A percentile compares a stretch with the other conserved stretches of the same genome.
These are phyloP conservation scores for Theonella swinhoei DNA, from an alignment of 37 sponge, comb jelly and placozoan species.

Conservation along the genomic window DNA sequence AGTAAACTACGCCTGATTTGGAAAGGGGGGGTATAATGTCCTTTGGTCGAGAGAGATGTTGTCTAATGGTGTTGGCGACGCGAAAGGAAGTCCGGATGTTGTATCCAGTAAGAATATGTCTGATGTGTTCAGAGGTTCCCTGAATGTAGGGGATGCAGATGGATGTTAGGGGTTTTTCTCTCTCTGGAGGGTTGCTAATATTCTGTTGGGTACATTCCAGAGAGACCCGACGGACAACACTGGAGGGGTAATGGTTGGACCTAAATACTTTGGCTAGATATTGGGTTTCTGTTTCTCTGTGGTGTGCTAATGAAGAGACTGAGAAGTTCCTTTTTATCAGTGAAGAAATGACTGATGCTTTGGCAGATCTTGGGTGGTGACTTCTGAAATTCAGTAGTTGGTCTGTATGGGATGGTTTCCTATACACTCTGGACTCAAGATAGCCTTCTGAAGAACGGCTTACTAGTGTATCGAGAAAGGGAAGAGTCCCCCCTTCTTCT, in stretches of 20 bases:
- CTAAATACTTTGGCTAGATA: not conserved
- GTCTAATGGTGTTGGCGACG: not conserved
- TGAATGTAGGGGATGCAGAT: no score
- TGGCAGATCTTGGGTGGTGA: not conserved
- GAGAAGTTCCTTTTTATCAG: not conserved
- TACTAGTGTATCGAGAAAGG: no score
- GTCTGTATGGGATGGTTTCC: not conserved
- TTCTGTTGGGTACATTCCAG: not conserved
- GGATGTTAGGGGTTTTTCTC: not conserved
- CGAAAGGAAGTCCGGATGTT: not conserved
- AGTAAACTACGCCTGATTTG: not conserved
- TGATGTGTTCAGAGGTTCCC: not conserved
- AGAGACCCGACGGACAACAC: not conserved
- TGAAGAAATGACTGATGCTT: not conserved
- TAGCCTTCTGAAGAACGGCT: no score
- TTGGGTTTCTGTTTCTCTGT: not conserved
- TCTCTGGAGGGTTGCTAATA: not conserved
- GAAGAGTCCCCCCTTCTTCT: not conserved
- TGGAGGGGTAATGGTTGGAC: not conserved
- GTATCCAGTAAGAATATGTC: not conserved
- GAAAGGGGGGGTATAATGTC: not conserved
- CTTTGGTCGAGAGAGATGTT: not conserved
- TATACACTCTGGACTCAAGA: not conserved
- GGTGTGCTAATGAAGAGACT: not conserved
- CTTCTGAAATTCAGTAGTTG: not conserved